A percentile compares a stretch with the other conserved stretches of the same genome.
Conservation (phyloP, 2,797 vertebrate species). For the Danio choprae region DNA sequence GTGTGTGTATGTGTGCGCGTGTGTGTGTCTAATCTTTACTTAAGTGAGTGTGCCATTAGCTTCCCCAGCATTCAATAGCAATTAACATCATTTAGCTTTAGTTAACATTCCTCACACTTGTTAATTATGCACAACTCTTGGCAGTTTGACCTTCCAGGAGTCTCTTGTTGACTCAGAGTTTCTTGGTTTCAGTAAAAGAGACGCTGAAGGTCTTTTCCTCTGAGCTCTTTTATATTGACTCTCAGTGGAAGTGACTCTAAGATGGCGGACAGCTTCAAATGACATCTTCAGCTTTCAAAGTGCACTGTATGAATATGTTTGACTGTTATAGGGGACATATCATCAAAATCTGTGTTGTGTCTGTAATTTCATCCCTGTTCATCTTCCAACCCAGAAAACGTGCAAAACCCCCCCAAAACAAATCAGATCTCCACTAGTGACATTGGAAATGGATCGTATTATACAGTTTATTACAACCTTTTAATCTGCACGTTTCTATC, state of each 20-base stretch:
- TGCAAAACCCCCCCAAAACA: no score
- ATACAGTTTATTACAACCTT: no score
- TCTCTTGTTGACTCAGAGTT: conserved; percentile 44
- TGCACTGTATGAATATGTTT: conserved; percentile 39
- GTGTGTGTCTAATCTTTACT: not conserved
- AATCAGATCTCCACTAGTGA: no score
- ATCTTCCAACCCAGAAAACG: no score
- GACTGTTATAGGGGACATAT: conserved; percentile 1
- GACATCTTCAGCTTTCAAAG: conserved; percentile 41
- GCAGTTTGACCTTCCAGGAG: conserved; percentile 61
- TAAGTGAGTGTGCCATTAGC: conserved; percentile 40
- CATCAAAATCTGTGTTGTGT: no score
- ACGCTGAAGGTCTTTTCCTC: conserved; percentile 46
- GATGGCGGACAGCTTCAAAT: conserved; percentile 18
- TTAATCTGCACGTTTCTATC: no score
- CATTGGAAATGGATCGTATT: no score
- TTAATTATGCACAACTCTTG: conserved; percentile 66
- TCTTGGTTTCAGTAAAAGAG: conserved; percentile 39
- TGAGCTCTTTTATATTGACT: conserved; percentile 53
- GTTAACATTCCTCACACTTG: conserved; percentile 52
- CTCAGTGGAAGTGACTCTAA: conserved; percentile 5
- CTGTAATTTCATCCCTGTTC: no score
- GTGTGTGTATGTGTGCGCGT: no score
- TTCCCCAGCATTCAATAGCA: conserved; percentile 29
- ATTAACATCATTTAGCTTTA: conserved; percentile 43